A percentile compares a stretch with the other conserved stretches of the same genome.
phyloP scores from a whole-genome alignment of 2,113 vertebrate species.

The Pseudorhombus dupliciocellatus region DNA sequence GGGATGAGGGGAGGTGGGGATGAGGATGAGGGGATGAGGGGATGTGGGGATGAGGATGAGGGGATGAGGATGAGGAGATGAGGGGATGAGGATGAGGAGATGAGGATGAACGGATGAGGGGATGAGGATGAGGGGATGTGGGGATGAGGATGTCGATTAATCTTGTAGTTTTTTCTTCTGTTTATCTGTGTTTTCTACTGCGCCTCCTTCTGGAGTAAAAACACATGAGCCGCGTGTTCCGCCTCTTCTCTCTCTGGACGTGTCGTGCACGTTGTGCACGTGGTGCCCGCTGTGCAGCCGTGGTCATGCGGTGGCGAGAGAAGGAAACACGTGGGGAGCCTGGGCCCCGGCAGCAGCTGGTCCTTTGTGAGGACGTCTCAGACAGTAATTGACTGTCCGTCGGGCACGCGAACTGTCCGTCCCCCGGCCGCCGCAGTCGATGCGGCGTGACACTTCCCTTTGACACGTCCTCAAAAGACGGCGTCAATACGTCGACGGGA shows the following conservation, averaged over 20 bases:
- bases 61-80: too few relatives aligned
- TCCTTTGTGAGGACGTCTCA: conserved; percentile 14
- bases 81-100: too few relatives aligned
- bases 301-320: not conserved
- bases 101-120: too few relatives aligned
- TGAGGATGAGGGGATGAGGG: too few relatives aligned
- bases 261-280: too few relatives aligned
- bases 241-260: not conserved
- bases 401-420: not conserved
- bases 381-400: conserved; percentile 11
- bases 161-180: not conserved
- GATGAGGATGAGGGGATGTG: too few relatives aligned
- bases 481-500: conserved; percentile 18
- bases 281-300: not conserved
- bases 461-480: conserved; percentile 18
- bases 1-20: too few relatives aligned
- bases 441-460: not conserved
- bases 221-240: not conserved
- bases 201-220: not conserved
- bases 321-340: not conserved
- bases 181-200: not conserved
- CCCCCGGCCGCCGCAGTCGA: conserved; percentile 4
- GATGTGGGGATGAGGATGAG: too few relatives aligned
- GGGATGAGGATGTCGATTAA: too few relatives aligned
- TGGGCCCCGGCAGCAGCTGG: not conserved